Conservation (phyloP, 2,113 vertebrate species). For the Hemibagrus wyckioides region DNA sequence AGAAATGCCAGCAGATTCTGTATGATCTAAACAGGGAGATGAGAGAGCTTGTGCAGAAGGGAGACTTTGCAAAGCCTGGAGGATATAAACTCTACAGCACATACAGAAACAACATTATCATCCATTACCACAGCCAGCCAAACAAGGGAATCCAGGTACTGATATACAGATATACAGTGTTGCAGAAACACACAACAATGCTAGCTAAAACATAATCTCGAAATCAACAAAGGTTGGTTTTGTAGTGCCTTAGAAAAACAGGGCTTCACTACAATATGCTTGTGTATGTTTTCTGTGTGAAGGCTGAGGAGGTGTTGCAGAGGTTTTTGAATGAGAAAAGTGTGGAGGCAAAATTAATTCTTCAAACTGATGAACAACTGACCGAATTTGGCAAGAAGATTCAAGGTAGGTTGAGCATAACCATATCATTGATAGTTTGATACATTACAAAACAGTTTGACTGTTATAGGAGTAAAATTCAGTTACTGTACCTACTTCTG, state of each 20-base stretch:
- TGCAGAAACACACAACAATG: neutral
- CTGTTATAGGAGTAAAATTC: neutral
- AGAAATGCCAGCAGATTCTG: constrained; percentile 53
- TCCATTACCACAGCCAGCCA: constrained; percentile 39
- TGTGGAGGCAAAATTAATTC: constrained; percentile 49
- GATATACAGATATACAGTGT: neutral
- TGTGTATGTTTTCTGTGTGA: neutral
- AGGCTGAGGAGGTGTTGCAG: constrained; percentile 51
- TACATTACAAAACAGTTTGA: neutral
- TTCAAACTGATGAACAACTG: constrained; percentile 39
- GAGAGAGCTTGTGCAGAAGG: constrained; percentile 28
- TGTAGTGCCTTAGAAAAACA: too few species aligned
- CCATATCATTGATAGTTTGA: neutral
- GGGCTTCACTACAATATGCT: neutral
- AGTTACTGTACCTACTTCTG: too few species aligned
- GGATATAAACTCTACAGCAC: constrained; percentile 57
- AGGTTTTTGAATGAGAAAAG: constrained; percentile 38
- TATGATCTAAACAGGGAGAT: constrained; percentile 41
- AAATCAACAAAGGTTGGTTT: too few species aligned
- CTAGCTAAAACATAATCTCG: neutral
- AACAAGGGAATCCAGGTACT: constrained; percentile 58
- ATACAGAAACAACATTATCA: constrained; percentile 44
- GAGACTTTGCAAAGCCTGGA: constrained; percentile 52
- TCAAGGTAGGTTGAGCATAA: constrained; percentile 8
- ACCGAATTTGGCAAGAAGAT: constrained; percentile 39